Conservation (phyloP, 2,888 invertebrate species). For the Resseliella maxima region DNA sequence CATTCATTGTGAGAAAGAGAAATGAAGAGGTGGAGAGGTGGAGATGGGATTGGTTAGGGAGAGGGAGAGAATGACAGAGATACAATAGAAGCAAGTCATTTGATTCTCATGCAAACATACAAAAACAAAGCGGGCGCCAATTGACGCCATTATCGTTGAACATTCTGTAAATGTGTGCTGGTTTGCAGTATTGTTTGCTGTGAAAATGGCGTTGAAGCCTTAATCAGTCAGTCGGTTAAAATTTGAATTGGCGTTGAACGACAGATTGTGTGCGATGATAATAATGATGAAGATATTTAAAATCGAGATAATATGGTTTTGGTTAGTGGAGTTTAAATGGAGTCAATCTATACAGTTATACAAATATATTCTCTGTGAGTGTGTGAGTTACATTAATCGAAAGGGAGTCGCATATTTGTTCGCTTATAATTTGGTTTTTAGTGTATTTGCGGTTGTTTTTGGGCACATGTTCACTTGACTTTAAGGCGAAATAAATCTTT, state of each 20-base stretch:
- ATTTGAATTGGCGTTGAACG: conserved; percentile 30
- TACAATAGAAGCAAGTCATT: background rate
- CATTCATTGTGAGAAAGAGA: background rate
- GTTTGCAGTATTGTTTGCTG: conserved; percentile 16
- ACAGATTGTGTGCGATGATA: conserved; percentile 52
- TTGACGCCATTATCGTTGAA: conserved; percentile 53
- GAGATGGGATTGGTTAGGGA: background rate
- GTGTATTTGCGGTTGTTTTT: background rate
- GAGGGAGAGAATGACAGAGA: background rate
- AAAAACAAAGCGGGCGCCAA: background rate
- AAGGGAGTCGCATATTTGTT: background rate
- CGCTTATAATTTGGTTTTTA: background rate
- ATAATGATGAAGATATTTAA: conserved; percentile 51
- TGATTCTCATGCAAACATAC: conserved; percentile 26
- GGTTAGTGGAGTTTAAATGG: conserved; percentile 31
- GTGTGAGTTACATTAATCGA: background rate
- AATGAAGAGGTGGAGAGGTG: background rate
- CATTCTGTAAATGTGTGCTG: conserved; percentile 29
- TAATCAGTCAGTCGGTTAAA: conserved; percentile 38
- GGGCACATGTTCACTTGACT: conserved; percentile 51
- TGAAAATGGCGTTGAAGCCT: conserved; percentile 54
- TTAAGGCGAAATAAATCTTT: conserved; percentile 48
- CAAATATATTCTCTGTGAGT: background rate
- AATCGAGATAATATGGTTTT: background rate
- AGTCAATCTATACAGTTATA: background rate